Evolutionary conservation across 2,888 invertebrate species (phyloP).

Genomic region (Cephalotes varians): DNA sequence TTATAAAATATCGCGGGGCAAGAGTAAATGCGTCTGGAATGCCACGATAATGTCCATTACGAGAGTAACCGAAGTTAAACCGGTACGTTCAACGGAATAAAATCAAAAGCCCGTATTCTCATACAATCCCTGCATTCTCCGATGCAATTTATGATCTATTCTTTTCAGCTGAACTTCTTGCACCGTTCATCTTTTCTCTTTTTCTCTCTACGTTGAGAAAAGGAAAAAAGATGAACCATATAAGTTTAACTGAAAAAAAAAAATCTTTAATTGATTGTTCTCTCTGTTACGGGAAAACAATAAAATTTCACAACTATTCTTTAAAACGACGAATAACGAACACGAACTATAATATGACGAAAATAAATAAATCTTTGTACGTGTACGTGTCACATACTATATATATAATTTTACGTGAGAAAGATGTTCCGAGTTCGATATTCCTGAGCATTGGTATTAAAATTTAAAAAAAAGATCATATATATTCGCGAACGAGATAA

Average conservation of each 20-base stretch:
- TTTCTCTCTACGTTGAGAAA: no score
- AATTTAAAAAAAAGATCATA: not conserved
- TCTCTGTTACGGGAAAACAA: not conserved
- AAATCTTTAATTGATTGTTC: not conserved
- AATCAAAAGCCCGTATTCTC: not conserved
- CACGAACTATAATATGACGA: slow-evolving; percentile 7
- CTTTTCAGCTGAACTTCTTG: no score
- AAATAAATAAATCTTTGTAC: slow-evolving; percentile 19
- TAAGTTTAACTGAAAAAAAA: no score
- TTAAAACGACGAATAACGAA: not conserved
- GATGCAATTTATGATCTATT: no score
- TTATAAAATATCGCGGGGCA: slow-evolving; percentile 26
- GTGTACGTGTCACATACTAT: not conserved
- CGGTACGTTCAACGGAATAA: slow-evolving; percentile 17
- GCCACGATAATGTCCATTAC: slow-evolving; percentile 30
- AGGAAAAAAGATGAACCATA: no score
- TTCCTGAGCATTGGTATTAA: not conserved
- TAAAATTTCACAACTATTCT: slow-evolving; percentile 11
- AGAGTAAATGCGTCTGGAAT: slow-evolving; percentile 55
- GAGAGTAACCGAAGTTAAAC: slow-evolving; percentile 18
- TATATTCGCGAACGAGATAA: not conserved
- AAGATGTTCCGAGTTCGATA: slow-evolving; percentile 6
- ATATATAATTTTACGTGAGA: not conserved
- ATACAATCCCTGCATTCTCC: not conserved
- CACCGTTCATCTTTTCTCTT: no score